Percentiles rank a stretch among this genome's conserved stretches.
Evolutionary conservation across 35 echinoderm and acorn worm genomes (phyloP).

Genomic region (Ophiothrix spiculata): DNA sequence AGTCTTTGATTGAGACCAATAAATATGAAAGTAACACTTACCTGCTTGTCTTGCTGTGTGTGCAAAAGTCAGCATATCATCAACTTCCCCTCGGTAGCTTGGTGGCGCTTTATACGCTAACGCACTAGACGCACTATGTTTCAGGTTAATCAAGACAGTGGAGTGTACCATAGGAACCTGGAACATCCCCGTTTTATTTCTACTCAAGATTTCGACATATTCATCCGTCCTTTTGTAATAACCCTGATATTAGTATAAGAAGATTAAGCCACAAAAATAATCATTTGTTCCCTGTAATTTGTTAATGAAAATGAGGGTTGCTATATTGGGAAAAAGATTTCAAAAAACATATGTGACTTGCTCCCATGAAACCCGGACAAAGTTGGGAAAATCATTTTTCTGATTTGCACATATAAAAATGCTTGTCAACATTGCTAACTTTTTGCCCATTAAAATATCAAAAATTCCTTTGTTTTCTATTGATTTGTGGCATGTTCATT

Average conservation of each 20-base stretch:
- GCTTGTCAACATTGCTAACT: too few relatives aligned
- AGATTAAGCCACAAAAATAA: slow-evolving; percentile 22
- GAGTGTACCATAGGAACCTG: slow-evolving; percentile 96
- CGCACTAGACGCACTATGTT: slow-evolving; percentile 40
- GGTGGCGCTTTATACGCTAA: slow-evolving; percentile 53
- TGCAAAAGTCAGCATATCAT: slow-evolving; percentile 89
- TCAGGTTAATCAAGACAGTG: slow-evolving; percentile 74
- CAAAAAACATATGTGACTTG: too few relatives aligned
- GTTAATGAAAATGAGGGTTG: neutral
- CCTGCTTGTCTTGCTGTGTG: slow-evolving; percentile 77
- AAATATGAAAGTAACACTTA: too few relatives aligned
- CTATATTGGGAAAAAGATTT: neutral
- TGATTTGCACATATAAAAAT: too few relatives aligned
- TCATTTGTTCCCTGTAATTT: neutral
- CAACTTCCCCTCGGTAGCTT: slow-evolving; percentile 50
- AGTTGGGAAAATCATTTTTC: too few relatives aligned
- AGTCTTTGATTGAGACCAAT: too few relatives aligned
- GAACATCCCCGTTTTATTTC: slow-evolving; percentile 64
- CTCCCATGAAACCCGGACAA: too few relatives aligned
- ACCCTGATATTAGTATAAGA: slow-evolving; percentile 70
- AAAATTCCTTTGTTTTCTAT: too few relatives aligned
- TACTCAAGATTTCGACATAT: slow-evolving; percentile 67
- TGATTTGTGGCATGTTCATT: too few relatives aligned
- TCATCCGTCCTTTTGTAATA: slow-evolving; percentile 82
- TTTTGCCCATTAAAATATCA: too few relatives aligned